Evolutionary conservation across 1,140 invertebrate species (phyloP).

Genomic region (Pinna nobilis): DNA sequence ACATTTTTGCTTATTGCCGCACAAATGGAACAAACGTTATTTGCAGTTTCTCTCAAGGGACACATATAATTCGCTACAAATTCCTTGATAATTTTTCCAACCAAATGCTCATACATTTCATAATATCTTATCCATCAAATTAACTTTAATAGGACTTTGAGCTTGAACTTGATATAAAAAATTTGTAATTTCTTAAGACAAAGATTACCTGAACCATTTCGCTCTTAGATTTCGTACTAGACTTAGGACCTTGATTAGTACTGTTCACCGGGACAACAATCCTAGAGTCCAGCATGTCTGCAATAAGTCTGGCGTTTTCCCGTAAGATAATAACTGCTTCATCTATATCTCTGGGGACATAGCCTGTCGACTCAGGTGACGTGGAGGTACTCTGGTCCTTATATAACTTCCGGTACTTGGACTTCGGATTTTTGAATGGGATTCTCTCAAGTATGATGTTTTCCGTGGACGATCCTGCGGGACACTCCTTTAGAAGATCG

Average conservation of each 20-base stretch:
- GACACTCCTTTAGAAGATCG: slow-evolving; percentile 9
- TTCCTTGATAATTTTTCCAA: too few species aligned
- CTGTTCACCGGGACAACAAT: not conserved
- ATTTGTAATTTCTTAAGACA: too few species aligned
- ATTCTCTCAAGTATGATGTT: not conserved
- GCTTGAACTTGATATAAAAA: too few species aligned
- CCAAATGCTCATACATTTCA: too few species aligned
- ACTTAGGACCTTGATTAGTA: not conserved
- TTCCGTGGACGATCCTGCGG: not conserved
- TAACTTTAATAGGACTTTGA: too few species aligned
- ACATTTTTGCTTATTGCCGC: too few species aligned
- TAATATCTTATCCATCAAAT: too few species aligned
- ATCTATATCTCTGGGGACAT: slow-evolving; percentile 21
- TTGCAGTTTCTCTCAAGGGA: too few species aligned
- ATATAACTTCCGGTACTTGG: not conserved
- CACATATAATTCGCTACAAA: too few species aligned
- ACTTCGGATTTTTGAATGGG: not conserved
- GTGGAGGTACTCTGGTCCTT: slow-evolving; percentile 36
- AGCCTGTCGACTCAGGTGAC: slow-evolving; percentile 6
- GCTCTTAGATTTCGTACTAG: slow-evolving; percentile 22
- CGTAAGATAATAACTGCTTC: slow-evolving; percentile 28
- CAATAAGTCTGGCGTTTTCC: slow-evolving; percentile 34
- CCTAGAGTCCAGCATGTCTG: slow-evolving; percentile 4
- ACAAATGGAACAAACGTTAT: too few species aligned
- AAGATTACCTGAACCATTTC: slow-evolving; percentile 43